Evolutionary conservation across 2,888 invertebrate species (phyloP).

Genomic region (Aricia artaxerxes): DNA sequence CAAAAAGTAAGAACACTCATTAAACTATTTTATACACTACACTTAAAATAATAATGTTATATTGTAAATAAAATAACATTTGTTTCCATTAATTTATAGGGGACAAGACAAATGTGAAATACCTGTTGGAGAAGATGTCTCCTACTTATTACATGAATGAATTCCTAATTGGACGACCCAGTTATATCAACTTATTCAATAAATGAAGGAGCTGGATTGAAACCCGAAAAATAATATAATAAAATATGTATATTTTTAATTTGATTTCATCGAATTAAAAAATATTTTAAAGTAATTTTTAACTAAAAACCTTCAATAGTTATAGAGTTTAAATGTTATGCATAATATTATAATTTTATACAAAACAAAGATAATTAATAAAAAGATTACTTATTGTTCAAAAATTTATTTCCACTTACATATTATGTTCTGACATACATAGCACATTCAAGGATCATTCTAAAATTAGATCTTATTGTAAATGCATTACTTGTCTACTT

Average conservation of each 20-base stretch:
- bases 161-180: background rate
- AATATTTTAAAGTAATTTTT: no score
- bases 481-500: background rate
- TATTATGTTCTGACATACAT: background rate
- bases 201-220: background rate
- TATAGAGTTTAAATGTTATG: no score
- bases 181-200: background rate
- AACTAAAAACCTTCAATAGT: no score
- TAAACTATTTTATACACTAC: background rate
- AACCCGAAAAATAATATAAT: no score
- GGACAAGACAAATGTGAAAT: slow-evolving; percentile 74
- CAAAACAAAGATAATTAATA: background rate
- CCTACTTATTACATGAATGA: slow-evolving; percentile 62
- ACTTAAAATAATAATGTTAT: background rate
- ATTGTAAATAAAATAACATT: background rate
- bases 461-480: background rate
- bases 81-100: slow-evolving; percentile 64
- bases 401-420: background rate
- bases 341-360: no score
- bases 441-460: background rate
- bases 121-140: slow-evolving; percentile 80
- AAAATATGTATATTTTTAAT: no score
- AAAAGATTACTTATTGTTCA: background rate
- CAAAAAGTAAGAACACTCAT: slow-evolving; percentile 73
- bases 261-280: no score